Conservation (phyloP, 2,113 vertebrate genomes). For the Myotis yumanensis region DNA sequence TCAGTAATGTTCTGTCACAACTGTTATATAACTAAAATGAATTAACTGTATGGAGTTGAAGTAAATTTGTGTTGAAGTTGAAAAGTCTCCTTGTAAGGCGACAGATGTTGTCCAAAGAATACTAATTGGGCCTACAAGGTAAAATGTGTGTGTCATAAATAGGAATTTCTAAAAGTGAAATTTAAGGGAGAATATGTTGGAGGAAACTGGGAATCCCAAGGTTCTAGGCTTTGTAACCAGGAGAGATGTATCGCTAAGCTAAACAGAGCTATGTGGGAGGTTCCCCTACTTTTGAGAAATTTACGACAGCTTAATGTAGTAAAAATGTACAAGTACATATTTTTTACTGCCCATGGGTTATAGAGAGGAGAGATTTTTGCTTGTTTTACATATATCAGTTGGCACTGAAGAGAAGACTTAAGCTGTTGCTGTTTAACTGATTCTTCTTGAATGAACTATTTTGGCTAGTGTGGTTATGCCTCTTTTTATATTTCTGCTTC, state of each 20-base stretch:
- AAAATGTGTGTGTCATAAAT: neutral
- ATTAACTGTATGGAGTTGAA: neutral
- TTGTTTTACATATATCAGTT: neutral
- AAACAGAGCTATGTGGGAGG: no score
- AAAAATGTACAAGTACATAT: neutral
- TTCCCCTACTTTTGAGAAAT: neutral
- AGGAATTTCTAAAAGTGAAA: neutral
- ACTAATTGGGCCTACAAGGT: neutral
- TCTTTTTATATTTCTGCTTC: neutral
- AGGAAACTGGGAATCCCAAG: neutral
- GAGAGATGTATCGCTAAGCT: neutral
- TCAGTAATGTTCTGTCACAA: slow-evolving; percentile 74
- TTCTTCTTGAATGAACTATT: neutral
- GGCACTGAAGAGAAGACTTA: neutral
- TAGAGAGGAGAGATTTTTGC: slow-evolving; percentile 15
- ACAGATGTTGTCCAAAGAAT: neutral
- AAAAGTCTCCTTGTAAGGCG: neutral
- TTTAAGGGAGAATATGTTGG: neutral
- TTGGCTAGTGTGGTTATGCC: neutral
- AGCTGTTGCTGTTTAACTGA: slow-evolving; percentile 1
- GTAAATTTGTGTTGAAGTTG: neutral
- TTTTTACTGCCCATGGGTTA: neutral
- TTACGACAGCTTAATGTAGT: neutral
- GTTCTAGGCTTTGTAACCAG: neutral
- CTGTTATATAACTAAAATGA: neutral